phyloP scores from a whole-genome alignment of 2,888 invertebrate genomes.

The Vanessa cardui region DNA sequence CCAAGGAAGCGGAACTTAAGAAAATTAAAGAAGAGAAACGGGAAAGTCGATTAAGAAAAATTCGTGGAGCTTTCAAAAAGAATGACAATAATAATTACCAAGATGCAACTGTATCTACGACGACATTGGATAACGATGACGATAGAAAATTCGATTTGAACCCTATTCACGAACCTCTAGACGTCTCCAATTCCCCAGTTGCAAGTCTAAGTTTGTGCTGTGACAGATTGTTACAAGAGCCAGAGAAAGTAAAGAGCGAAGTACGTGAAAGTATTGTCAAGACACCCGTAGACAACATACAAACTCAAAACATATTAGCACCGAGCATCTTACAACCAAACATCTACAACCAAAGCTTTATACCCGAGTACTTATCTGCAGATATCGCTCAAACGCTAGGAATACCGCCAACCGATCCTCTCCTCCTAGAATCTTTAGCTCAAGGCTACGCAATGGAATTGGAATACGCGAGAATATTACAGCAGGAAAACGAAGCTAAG shows the following conservation, averaged over 20 bases:
- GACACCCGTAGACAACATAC: slow-evolving; percentile 36
- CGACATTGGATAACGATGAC: slow-evolving; percentile 67
- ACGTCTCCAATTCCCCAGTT: slow-evolving; percentile 61
- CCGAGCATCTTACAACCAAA: slow-evolving; percentile 36
- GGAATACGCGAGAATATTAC: slow-evolving; percentile 87
- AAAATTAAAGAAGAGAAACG: slow-evolving; percentile 60
- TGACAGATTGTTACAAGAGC: slow-evolving; percentile 64
- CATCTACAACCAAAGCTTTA: slow-evolving; percentile 54
- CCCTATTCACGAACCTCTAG: slow-evolving; percentile 17
- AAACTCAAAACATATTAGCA: slow-evolving; percentile 21
- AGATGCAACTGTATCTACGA: slow-evolving; percentile 83
- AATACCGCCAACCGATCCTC: slow-evolving; percentile 72
- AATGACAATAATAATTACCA: slow-evolving; percentile 66
- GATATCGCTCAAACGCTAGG: slow-evolving; percentile 77
- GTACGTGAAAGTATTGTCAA: slow-evolving; percentile 32
- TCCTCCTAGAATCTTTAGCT: slow-evolving; percentile 76
- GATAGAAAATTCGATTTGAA: slow-evolving; percentile 42
- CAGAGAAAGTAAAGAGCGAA: slow-evolving; percentile 48
- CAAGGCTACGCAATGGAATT: slow-evolving; percentile 85
- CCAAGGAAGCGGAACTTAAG: slow-evolving; percentile 54
- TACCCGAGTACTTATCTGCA: slow-evolving; percentile 68
- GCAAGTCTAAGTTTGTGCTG: slow-evolving; percentile 68
- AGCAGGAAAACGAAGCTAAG: slow-evolving; percentile 88
- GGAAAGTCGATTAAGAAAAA: slow-evolving; percentile 72
- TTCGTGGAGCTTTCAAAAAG: slow-evolving; percentile 71